Evolutionary conservation across 2,888 invertebrate genomes (phyloP).

Genomic region (Liodrosophila aerea): DNA sequence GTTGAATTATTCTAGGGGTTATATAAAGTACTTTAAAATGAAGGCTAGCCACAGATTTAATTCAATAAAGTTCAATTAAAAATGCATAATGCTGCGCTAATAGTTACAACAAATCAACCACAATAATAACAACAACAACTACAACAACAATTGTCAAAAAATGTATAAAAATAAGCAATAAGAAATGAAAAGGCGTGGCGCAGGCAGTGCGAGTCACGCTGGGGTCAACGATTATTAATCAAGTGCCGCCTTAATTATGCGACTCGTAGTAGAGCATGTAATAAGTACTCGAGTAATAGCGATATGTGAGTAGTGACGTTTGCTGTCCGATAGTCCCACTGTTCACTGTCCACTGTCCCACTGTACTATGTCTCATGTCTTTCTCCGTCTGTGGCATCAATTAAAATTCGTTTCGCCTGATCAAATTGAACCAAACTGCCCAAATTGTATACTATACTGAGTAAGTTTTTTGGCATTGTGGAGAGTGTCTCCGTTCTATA

Average conservation of each 20-base stretch:
- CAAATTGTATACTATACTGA: conserved; percentile 53
- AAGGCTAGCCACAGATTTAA: conserved; percentile 65
- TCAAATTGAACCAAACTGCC: conserved; percentile 55
- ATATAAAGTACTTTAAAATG: conserved; percentile 29
- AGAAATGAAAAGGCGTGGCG: conserved; percentile 47
- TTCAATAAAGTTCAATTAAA: conserved; percentile 62
- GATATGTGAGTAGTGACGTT: conserved; percentile 46
- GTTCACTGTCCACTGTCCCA: neutral
- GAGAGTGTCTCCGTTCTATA: conserved; percentile 18
- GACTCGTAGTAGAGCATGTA: conserved; percentile 39
- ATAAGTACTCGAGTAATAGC: conserved; percentile 12
- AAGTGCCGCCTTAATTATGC: conserved; percentile 69
- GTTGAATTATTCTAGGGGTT: conserved; percentile 32
- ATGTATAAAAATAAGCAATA: conserved; percentile 5
- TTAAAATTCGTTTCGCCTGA: conserved; percentile 73
- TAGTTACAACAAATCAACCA: conserved; percentile 65
- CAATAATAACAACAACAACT: conserved; percentile 27
- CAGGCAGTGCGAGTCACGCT: conserved; percentile 50
- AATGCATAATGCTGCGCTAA: conserved; percentile 57
- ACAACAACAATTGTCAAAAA: conserved; percentile 22
- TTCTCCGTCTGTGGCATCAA: conserved; percentile 67
- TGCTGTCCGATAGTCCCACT: too few species aligned
- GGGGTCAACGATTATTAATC: conserved; percentile 77
- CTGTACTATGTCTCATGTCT: conserved; percentile 3
- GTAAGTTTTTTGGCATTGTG: conserved; percentile 50